phyloP scores from a whole-genome alignment of 2,888 invertebrate species.

The Horisme vitalbata region DNA sequence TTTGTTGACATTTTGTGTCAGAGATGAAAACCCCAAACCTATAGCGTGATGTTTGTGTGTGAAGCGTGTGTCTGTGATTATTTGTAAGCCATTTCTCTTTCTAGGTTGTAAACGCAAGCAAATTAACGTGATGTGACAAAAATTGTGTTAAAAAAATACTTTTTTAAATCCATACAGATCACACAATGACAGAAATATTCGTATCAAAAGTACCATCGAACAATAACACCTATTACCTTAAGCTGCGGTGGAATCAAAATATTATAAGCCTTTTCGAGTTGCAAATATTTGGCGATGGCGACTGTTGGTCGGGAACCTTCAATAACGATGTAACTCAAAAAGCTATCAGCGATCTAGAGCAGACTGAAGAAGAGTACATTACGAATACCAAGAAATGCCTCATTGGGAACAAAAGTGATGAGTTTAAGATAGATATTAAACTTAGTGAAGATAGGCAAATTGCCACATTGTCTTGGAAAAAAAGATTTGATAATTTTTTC shows the following conservation, averaged over 20 bases:
- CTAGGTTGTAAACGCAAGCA: too few relatives aligned
- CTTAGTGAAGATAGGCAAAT: slow-evolving; percentile 28
- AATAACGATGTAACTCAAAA: slow-evolving; percentile 46
- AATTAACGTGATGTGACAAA: too few relatives aligned
- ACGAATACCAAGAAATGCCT: slow-evolving; percentile 45
- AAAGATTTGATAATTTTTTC: slow-evolving; percentile 43
- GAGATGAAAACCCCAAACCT: too few relatives aligned
- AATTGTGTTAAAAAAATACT: too few relatives aligned
- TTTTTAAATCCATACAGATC: slow-evolving; percentile 2
- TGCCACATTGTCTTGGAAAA: slow-evolving; percentile 60
- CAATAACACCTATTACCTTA: slow-evolving; percentile 43
- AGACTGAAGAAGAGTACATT: slow-evolving; percentile 49
- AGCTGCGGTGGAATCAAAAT: slow-evolving; percentile 53
- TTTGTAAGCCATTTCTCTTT: too few relatives aligned
- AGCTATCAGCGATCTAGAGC: slow-evolving; percentile 43
- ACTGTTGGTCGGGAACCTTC: slow-evolving; percentile 57
- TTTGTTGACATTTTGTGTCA: too few relatives aligned
- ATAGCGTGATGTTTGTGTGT: too few relatives aligned
- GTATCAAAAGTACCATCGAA: slow-evolving; percentile 49
- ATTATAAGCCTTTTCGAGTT: slow-evolving; percentile 53
- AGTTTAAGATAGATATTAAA: slow-evolving; percentile 45
- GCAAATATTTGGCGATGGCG: slow-evolving; percentile 47
- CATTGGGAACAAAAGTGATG: slow-evolving; percentile 23
- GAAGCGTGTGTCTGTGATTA: too few relatives aligned
- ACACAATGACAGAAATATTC: slow-evolving; percentile 21